Evolutionary conservation across 2,797 vertebrate species (phyloP), one percentile per base, ranked within the genome.

Genomic region (Malurus splendens): DNA sequence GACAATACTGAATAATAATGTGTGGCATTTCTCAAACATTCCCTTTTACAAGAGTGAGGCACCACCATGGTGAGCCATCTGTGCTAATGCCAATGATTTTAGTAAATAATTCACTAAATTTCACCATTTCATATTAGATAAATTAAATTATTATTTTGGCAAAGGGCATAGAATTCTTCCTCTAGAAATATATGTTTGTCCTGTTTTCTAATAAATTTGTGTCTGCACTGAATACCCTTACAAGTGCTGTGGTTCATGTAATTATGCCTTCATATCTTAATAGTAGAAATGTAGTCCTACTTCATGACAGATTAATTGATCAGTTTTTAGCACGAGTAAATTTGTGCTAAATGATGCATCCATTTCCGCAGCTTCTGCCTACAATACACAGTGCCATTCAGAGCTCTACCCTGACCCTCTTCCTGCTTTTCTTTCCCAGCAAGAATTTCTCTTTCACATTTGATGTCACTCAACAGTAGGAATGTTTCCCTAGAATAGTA

Each of bases 121-220:
- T 73, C 90, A 84, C 42, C 61, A 91, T 92, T 94, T 92, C 57
- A 54, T 89, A 89, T 76, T 79, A 86, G 73, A 85, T 57, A 33
- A 92, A 87, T 93, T 78, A 45, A 93, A 89, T 91, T 83, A n/a
- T 72, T 90, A 52, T 57, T 95, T 95, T 93, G 78, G 82, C 61
- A 86, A 78, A 77, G n/a, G 41, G 57, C 24, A 27, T 66, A 48
- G 50, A 82, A 82, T 73, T 81, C 61, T 75, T 90, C 44, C 36
- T 72, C 70, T 82, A 91, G 62, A 95, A 92, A 94, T 86, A 92
- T 64, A 48, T 87, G 51, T 93, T 95, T 89, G n/a, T n/a, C 41
- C 41, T 93, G 82, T 94, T 96, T 95, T 85, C 85, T 94, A 92
- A 95, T 94, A 96, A 96, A 90, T 88, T 85, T 36, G 18, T 90